Base-by-base conservation (phyloP, 2,113 vertebrate genomes). In the Hirundichthys speculiger region DNA sequence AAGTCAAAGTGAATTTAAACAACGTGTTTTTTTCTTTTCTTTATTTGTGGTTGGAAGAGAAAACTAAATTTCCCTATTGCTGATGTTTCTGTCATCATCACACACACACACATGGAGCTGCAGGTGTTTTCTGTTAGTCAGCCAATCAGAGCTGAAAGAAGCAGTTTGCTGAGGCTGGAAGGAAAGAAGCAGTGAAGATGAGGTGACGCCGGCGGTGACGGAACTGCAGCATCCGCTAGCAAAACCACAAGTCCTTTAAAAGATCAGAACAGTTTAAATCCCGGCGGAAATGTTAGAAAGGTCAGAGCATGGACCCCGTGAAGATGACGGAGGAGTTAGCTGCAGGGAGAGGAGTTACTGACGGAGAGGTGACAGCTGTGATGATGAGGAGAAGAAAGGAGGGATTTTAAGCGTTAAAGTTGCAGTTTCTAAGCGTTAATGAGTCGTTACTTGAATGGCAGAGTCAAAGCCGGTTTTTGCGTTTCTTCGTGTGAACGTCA, bases 51-150 rank as follows among this genome's bases (percentile, higher is more conserved):
- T 34, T 34, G 6, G 7, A 5, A 34, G 30, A 34, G 11, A 34
- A n/a, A n/a, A n/a, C n/a, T n/a, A n/a, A n/a, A n/a, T n/a, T n/a
- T n/a, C n/a, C n/a, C n/a, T n/a, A n/a, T n/a, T n/a, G n/a, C n/a
- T n/a, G n/a, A n/a, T n/a, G n/a, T n/a, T n/a, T n/a, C n/a, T n/a
- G n/a, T n/a, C n/a, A n/a, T n/a, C n/a, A n/a, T n/a, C 30, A 34
- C 30, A 10, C 30, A 34, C 30, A 34, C 30, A 34, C 30, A 30
- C 25, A 39, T 6, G 18, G 7, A 4, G 57, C 60, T 74, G 64
- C 22, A 22, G 63, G 24, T n/a, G 46, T 19, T 21, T 19, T 61
- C 47, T 63, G 63, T 86, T 84, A 89, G 89, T 88, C 62, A 68
- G 79, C 75, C 78, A 68, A 77, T 73, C 69, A 51, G 64, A 4